Evolutionary conservation across 2,888 invertebrate species (phyloP), one percentile per base, ranked within the genome.

Genomic region (Bimastos eiseni): DNA sequence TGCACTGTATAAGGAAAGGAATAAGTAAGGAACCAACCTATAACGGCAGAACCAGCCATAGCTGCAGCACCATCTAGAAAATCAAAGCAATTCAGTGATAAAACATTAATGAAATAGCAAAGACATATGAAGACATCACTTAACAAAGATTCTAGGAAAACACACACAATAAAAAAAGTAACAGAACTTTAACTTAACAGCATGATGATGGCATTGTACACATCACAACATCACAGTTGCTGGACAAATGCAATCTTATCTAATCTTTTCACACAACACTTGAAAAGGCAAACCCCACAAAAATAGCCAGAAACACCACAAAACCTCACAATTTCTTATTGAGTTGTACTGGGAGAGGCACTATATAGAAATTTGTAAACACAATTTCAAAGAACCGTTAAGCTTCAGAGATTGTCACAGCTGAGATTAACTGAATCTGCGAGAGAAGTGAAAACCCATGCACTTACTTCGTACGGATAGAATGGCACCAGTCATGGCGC

Each of bases 401-500:
- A 49, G 49, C 1, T 49, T 49, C 13, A 70, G 70, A 70, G n/a
- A 30, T 17, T 11, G 55, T 24, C 30, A 55, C 55, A 55, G 70
- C 11, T 4, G 36, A 41, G 89, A 70, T 41, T 38, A 30, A n/a
- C n/a, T 24, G 36, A 83, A 89, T n/a, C 36, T 30, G 33, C 34
- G 49, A 2, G 19, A 15, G 1, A 90, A 88, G 34, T 13, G 19
- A 88, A 88, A 38, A 89, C 24, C 34, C 33, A 5, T 41, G 36
- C 49, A 44, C 95, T 98, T 97, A 89, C 49, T 88, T 96, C 99
- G 96, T n/a, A 98, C 98, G 55, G 99, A 98, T 92, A 99, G 96
- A 93, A 99, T 97, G 86, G 98, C 99, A 90, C 99, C 99, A 41
- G 99, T 99, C 0, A 98, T 96, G 19, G 98, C 98, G 0, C 99